Percentiles rank a stretch among this genome's conserved stretches.
Conservation (phyloP, 30 jellyfish, hydroid and myxozoan species). For the Aurelia sp. region DNA sequence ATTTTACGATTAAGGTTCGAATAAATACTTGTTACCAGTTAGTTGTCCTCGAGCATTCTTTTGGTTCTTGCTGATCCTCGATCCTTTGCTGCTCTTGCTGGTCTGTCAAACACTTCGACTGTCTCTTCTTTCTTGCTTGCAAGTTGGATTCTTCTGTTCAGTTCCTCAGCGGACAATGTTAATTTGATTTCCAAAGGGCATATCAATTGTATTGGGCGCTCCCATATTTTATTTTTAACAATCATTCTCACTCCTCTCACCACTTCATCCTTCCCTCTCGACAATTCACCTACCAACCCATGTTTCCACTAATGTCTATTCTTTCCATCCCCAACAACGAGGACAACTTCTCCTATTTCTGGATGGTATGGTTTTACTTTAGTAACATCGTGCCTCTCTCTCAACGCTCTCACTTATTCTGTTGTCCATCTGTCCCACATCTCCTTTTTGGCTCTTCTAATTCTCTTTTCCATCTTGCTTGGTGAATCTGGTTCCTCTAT, state of each 20-base stretch:
- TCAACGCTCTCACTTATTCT: constrained; percentile 59
- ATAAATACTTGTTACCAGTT: not conserved
- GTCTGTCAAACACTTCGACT: not conserved
- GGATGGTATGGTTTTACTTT: constrained; percentile 51
- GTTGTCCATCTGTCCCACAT: constrained; percentile 68
- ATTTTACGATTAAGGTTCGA: not conserved
- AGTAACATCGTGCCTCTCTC: constrained; percentile 67
- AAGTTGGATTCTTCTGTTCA: not conserved
- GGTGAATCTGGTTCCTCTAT: constrained; percentile 30
- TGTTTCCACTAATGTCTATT: constrained; percentile 41
- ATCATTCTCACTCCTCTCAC: constrained; percentile 52
- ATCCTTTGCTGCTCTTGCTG: constrained; percentile 7
- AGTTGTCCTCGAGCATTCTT: not conserved
- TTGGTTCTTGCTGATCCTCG: constrained; percentile 1
- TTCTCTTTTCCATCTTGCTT: constrained; percentile 41
- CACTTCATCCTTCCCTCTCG: constrained; percentile 16
- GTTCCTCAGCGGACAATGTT: constrained; percentile 19
- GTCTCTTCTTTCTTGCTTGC: constrained; percentile 18
- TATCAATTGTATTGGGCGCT: constrained; percentile 40
- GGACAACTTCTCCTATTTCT: constrained; percentile 50
- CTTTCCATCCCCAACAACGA: constrained; percentile 29
- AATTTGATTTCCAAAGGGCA: constrained; percentile 44
- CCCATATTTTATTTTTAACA: constrained; percentile 33
- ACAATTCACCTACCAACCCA: constrained; percentile 19
- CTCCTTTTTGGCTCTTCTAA: constrained; percentile 46